Percentiles rank a stretch among this genome's conserved stretches.
phyloP scores from a whole-genome alignment of 2,113 vertebrate genomes.

The Thermophis baileyi region DNA sequence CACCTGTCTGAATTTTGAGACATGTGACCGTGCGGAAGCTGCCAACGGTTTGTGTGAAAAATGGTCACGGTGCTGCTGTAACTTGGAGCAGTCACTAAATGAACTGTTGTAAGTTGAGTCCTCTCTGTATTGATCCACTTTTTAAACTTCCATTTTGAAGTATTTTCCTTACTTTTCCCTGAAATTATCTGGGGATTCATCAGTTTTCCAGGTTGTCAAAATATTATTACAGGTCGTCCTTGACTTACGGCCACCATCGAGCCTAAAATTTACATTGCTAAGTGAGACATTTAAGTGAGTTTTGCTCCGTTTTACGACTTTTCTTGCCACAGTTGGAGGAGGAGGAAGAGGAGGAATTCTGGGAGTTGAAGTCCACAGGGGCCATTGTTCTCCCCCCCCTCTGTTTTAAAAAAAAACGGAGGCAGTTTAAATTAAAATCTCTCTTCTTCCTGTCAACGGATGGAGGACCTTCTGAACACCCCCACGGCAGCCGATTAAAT shows the following conservation, averaged over 20 bases:
- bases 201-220: not conserved
- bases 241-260: no score
- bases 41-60: not conserved
- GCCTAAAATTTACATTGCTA: no score
- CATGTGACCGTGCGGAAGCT: not conserved
- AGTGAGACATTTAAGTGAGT: no score
- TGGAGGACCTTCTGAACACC: no score
- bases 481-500: not conserved
- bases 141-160: not conserved
- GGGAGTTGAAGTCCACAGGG: not conserved
- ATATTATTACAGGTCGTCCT: no score
- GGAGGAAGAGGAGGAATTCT: not conserved
- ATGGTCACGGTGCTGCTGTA: no score
- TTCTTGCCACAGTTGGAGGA: no score
- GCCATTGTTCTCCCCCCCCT: no score
- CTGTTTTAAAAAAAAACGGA: not conserved
- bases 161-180: not conserved
- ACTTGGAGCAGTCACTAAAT: not conserved
- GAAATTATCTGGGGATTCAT: not conserved
- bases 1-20: not conserved
- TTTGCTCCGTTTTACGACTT: no score
- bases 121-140: not conserved
- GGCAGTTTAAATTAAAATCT: not conserved
- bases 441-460: not conserved
- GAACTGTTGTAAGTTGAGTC: not conserved